Conservation (phyloP, 2,888 invertebrate species). For the Crossocerus cetratus region DNA sequence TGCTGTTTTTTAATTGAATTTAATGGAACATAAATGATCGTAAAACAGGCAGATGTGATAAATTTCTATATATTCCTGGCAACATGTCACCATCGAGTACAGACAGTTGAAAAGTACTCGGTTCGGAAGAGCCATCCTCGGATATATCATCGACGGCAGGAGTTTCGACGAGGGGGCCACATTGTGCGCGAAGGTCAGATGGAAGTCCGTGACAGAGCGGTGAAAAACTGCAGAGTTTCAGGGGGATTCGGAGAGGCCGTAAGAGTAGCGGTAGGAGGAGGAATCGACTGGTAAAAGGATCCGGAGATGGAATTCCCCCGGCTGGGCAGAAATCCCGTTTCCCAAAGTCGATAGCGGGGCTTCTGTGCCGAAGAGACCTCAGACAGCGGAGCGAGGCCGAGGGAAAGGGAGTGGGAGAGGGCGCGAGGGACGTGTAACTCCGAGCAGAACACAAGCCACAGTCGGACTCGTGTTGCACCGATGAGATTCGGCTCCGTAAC, state of each 20-base stretch:
- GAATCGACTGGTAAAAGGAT: constrained; percentile 41
- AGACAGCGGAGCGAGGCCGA: too few relatives aligned
- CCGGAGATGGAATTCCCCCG: constrained; percentile 41
- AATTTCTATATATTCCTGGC: too few relatives aligned
- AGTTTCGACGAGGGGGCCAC: too few relatives aligned
- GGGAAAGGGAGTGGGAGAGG: too few relatives aligned
- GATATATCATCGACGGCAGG: too few relatives aligned
- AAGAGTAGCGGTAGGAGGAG: neutral
- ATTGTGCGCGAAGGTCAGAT: neutral
- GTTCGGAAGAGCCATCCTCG: too few relatives aligned
- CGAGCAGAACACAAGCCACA: neutral
- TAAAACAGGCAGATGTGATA: too few relatives aligned
- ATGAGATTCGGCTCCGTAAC: neutral
- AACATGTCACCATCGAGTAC: too few relatives aligned
- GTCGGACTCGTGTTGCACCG: neutral
- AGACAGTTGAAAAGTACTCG: too few relatives aligned
- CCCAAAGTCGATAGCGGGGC: constrained; percentile 34
- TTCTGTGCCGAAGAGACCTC: constrained; percentile 30
- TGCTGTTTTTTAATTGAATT: too few relatives aligned
- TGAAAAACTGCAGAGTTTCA: neutral
- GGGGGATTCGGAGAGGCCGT: too few relatives aligned
- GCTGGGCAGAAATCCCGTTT: constrained; percentile 44
- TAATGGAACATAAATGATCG: too few relatives aligned
- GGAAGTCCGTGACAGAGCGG: constrained; percentile 3
- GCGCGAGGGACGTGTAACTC: neutral